Conservation (phyloP, 2,888 invertebrate genomes). For the Panzeria rudis region DNA sequence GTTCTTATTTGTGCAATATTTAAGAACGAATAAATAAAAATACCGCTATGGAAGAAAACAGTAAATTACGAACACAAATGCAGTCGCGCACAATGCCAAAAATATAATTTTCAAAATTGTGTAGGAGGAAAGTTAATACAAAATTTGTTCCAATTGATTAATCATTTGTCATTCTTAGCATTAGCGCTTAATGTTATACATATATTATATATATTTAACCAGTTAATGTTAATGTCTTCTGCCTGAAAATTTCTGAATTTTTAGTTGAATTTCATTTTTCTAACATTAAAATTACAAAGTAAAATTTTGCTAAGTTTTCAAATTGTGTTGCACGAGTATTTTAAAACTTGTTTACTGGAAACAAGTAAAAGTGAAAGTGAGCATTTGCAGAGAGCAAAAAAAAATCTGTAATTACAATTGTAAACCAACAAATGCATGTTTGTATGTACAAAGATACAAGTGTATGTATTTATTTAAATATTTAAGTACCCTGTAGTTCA, state of each 20-base stretch:
- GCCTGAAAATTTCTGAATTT: not conserved
- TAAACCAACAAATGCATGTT: not conserved
- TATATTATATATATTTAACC: not conserved
- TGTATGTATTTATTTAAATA: not conserved
- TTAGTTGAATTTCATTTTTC: not conserved
- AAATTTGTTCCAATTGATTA: slow-evolving; percentile 2
- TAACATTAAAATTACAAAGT: not conserved
- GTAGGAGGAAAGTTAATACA: not conserved
- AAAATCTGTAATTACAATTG: slow-evolving; percentile 33
- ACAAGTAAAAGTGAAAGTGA: slow-evolving; percentile 48
- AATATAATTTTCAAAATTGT: not conserved
- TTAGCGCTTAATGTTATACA: not conserved
- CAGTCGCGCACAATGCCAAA: not conserved
- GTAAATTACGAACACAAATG: not conserved
- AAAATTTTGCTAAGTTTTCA: slow-evolving; percentile 1
- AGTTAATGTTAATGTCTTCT: not conserved
- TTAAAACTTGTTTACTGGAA: not conserved
- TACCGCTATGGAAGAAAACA: not conserved
- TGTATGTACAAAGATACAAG: not conserved
- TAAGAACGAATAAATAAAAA: not conserved
- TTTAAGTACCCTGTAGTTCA: slow-evolving; percentile 4
- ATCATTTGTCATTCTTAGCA: not conserved
- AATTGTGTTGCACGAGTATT: not conserved
- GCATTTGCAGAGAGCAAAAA: slow-evolving; percentile 20
- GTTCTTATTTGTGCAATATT: slow-evolving; percentile 16